Conservation (phyloP, 2,797 vertebrate genomes). For the Atherinosoma microstoma region DNA sequence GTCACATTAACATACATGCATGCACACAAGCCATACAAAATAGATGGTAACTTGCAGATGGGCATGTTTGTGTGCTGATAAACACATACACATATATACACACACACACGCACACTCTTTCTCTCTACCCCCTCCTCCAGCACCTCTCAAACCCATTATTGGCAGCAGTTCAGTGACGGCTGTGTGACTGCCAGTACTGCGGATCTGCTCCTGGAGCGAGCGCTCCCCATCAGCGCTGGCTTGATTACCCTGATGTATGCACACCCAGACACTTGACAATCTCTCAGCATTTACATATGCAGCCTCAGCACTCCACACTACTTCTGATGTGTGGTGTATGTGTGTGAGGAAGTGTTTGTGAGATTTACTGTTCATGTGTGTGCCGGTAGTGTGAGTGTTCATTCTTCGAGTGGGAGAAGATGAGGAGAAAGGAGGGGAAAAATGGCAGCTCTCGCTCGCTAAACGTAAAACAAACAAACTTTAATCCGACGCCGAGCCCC, state of each 20-base stretch:
- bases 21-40: constrained; percentile 76
- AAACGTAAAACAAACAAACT: constrained; percentile 87
- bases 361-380: constrained; percentile 56
- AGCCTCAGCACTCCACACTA: constrained; percentile 83
- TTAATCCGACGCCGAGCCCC: constrained; percentile 80
- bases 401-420: constrained; percentile 66
- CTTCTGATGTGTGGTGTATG: constrained; percentile 77
- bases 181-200: constrained; percentile 84
- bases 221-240: constrained; percentile 81
- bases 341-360: constrained; percentile 41
- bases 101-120: constrained; percentile 36
- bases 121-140: constrained; percentile 74
- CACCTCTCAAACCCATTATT: constrained; percentile 84
- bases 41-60: constrained; percentile 80
- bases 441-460: constrained; percentile 82
- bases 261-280: constrained; percentile 84
- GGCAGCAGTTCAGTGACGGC: constrained; percentile 83
- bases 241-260: constrained; percentile 86
- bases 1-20: constrained; percentile 80
- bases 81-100: constrained; percentile 57
- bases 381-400: constrained; percentile 43
- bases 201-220: constrained; percentile 82
- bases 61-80: constrained; percentile 73
- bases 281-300: constrained; percentile 85
- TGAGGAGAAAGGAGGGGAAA: constrained; percentile 67